Conservation (phyloP, 1,140 invertebrate species). For the Achroia grisella region DNA sequence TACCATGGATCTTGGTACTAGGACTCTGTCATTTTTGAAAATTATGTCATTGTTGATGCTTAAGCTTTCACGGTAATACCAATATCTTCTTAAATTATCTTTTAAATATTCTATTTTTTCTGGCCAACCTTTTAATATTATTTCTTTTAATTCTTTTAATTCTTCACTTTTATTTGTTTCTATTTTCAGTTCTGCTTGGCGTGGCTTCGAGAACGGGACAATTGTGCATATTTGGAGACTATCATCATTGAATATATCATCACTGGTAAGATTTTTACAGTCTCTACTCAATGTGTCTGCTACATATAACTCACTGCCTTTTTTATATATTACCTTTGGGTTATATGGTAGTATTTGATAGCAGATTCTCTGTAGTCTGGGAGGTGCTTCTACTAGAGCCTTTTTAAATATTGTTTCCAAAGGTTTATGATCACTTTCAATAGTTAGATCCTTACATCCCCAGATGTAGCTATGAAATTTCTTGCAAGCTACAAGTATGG, state of each 20-base stretch:
- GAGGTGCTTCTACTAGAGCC: not conserved
- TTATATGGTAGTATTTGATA: slow-evolving; percentile 1
- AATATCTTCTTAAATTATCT: too few relatives aligned
- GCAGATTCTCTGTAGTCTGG: not conserved
- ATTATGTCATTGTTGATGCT: too few relatives aligned
- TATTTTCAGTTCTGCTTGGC: too few relatives aligned
- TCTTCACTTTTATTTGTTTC: too few relatives aligned
- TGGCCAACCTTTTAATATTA: too few relatives aligned
- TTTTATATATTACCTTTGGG: slow-evolving; percentile 1
- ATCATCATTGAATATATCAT: not conserved
- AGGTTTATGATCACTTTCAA: slow-evolving; percentile 6
- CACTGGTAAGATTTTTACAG: not conserved
- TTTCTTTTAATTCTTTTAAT: too few relatives aligned
- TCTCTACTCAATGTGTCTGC: not conserved
- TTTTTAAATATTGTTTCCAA: slow-evolving; percentile 3
- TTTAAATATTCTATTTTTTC: too few relatives aligned
- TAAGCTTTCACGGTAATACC: too few relatives aligned
- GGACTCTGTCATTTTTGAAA: too few relatives aligned
- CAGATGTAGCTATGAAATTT: slow-evolving; percentile 6
- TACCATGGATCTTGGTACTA: too few relatives aligned
- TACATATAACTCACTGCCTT: too few relatives aligned
- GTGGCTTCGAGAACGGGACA: too few relatives aligned
- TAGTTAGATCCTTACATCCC: not conserved
- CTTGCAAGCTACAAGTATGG: slow-evolving; percentile 3
- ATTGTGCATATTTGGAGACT: not conserved